Evolutionary conservation across 2,888 invertebrate species (phyloP).

Genomic region (Synergus gifuensis): DNA sequence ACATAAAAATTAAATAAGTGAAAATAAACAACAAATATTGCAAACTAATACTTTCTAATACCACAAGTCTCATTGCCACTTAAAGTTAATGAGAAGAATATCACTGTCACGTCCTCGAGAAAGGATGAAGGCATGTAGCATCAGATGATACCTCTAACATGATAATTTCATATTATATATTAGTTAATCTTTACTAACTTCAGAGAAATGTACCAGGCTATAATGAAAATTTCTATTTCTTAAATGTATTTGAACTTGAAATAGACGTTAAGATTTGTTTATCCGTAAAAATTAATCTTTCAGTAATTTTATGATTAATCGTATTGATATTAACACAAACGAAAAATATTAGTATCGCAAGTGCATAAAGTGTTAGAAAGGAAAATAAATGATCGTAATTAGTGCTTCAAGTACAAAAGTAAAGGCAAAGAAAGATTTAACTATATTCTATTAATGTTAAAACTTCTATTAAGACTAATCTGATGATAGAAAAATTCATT

Average conservation of each 20-base stretch:
- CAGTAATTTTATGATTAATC: background rate
- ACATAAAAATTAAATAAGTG: background rate
- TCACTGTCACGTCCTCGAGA: slow-evolving; percentile 34
- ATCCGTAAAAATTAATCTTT: background rate
- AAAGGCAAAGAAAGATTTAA: background rate
- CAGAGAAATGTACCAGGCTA: background rate
- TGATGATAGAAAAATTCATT: background rate
- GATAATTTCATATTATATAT: slow-evolving; percentile 14
- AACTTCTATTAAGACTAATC: background rate
- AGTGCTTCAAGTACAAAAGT: background rate
- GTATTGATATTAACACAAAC: background rate
- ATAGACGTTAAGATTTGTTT: background rate
- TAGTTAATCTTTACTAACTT: background rate
- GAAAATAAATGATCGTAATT: background rate
- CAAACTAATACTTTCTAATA: background rate
- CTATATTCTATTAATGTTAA: background rate
- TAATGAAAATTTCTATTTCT: background rate
- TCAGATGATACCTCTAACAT: slow-evolving; percentile 9
- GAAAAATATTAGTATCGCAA: background rate
- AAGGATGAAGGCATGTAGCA: slow-evolving; percentile 21
- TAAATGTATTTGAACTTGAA: background rate
- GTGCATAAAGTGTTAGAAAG: background rate
- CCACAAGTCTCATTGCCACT: slow-evolving; percentile 9
- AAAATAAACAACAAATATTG: background rate
- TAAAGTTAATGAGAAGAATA: slow-evolving; percentile 24